phyloP scores from a whole-genome alignment of 2,113 vertebrate species.

The Formicarius rufipectus region DNA sequence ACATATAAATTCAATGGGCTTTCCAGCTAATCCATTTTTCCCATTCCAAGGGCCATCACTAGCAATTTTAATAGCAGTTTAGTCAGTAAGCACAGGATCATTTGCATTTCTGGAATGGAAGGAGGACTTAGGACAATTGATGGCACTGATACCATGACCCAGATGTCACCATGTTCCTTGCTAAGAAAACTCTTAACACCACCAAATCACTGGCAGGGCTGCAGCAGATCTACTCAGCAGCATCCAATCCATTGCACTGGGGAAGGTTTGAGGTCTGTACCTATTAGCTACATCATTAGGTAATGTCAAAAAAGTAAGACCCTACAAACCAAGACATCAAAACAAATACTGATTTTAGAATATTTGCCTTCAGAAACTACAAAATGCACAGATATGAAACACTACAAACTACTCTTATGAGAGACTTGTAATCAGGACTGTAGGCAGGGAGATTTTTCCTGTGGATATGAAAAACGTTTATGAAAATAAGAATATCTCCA shows the following conservation, averaged over 20 bases:
- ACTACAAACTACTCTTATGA: conserved; percentile 33
- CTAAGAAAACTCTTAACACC: conserved; percentile 15
- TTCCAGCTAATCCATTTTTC: neutral
- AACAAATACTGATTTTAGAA: conserved; percentile 48
- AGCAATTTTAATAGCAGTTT: neutral
- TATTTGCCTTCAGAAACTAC: conserved; percentile 17
- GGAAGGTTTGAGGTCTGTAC: conserved; percentile 52
- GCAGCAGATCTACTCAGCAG: conserved; percentile 14
- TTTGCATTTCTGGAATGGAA: neutral
- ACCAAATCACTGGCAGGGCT: conserved; percentile 16
- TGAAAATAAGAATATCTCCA: conserved; percentile 9
- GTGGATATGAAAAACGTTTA: conserved; percentile 41
- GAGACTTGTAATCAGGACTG: neutral
- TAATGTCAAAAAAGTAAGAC: neutral
- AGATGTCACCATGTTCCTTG: neutral
- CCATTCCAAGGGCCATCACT: neutral
- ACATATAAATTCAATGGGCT: neutral
- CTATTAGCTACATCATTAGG: conserved; percentile 48
- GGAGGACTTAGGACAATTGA: neutral
- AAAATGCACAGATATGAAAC: conserved; percentile 10
- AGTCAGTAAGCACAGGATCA: neutral
- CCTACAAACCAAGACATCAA: neutral
- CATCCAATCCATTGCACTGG: neutral
- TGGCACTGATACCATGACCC: neutral
- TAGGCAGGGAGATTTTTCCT: neutral